Evolutionary conservation across 2,888 invertebrate genomes (phyloP).

Genomic region (Taenaris catops): DNA sequence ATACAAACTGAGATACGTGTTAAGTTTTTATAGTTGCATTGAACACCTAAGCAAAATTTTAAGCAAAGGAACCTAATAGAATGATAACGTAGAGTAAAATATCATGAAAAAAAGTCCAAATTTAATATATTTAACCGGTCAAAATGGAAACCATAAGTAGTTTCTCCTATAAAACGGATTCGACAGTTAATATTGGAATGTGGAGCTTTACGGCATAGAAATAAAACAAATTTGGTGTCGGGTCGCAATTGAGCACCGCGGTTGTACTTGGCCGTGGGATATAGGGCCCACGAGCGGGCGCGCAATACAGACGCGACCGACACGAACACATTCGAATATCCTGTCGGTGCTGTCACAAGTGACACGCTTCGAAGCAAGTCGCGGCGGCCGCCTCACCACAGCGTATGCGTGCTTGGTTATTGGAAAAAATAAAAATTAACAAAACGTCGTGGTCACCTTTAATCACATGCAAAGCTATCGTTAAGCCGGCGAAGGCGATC

Average conservation of each 20-base stretch:
- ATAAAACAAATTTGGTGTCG: constrained; percentile 16
- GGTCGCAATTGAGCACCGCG: constrained; percentile 16
- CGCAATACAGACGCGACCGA: constrained; percentile 26
- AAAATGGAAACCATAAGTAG: too few relatives aligned
- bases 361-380: constrained; percentile 44
- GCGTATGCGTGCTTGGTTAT: constrained; percentile 27
- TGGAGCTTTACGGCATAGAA: constrained; percentile 2
- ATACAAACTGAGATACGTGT: too few relatives aligned
- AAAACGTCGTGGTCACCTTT: constrained; percentile 65
- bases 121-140: too few relatives aligned
- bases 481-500: constrained; percentile 67
- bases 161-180: too few relatives aligned
- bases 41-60: too few relatives aligned
- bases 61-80: too few relatives aligned
- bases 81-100: too few relatives aligned
- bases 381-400: constrained; percentile 34
- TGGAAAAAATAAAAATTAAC: constrained; percentile 55
- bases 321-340: constrained; percentile 45
- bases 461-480: constrained; percentile 76
- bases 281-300: too few relatives aligned
- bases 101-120: too few relatives aligned
- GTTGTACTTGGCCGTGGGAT: too few relatives aligned
- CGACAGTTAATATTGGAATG: too few relatives aligned
- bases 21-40: too few relatives aligned
- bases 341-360: constrained; percentile 49